Conservation (phyloP, 1,140 invertebrate species). For the Diorhabda sublineata region DNA sequence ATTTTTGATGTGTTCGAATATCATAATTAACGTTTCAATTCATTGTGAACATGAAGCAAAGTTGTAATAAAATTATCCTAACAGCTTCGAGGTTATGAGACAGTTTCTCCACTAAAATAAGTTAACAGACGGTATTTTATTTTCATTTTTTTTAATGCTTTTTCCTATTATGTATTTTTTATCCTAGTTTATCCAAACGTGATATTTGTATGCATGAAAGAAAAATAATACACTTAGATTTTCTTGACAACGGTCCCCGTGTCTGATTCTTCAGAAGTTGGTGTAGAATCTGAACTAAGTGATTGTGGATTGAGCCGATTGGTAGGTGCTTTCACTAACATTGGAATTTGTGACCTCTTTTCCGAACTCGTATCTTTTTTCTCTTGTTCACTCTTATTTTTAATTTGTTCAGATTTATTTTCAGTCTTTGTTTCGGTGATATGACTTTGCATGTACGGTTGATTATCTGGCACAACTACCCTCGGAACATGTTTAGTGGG, state of each 20-base stretch:
- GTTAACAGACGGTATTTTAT: no score
- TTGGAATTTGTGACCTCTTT: conserved; percentile 40
- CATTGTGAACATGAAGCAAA: no score
- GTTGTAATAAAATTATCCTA: no score
- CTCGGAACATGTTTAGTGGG: conserved; percentile 35
- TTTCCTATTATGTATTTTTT: no score
- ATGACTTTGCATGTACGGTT: conserved; percentile 21
- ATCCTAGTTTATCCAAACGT: no score
- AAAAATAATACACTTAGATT: not conserved
- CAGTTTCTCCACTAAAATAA: no score
- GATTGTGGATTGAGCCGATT: conserved; percentile 31
- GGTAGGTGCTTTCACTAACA: conserved; percentile 31
- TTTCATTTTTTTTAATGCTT: no score
- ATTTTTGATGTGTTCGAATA: no score
- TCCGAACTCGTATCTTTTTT: conserved; percentile 5
- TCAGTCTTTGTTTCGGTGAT: conserved; percentile 3
- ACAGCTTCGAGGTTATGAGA: no score
- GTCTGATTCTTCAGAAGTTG: conserved; percentile 41
- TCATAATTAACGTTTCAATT: no score
- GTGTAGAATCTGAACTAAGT: conserved; percentile 41
- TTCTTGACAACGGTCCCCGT: conserved; percentile 44
- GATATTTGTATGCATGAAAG: no score
- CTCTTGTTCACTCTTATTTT: conserved; percentile 15
- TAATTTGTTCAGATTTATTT: conserved; percentile 1
- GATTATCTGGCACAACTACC: conserved; percentile 37